Percentiles rank a stretch among this genome's conserved stretches.
Evolutionary conservation across 1,140 invertebrate species (phyloP).

Genomic region (Muscidifurax raptorellus): DNA sequence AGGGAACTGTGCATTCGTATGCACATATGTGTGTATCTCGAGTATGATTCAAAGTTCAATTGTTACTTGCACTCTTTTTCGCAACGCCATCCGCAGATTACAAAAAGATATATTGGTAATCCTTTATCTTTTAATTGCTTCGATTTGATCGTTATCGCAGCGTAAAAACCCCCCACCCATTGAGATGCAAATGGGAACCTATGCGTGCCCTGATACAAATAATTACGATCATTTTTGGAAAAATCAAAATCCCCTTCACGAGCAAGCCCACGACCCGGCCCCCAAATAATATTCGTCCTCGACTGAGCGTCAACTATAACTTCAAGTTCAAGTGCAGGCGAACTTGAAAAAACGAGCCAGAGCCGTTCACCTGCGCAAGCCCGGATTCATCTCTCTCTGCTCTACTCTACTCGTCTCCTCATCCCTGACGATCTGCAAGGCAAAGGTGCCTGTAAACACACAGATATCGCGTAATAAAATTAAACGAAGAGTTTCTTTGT

Average conservation of each 20-base stretch:
- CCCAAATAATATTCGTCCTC: background rate
- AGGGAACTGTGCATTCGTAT: no score
- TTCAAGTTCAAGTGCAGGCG: conserved; percentile 10
- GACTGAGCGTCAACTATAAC: background rate
- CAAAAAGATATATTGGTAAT: background rate
- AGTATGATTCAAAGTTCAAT: background rate
- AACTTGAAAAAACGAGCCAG: conserved; percentile 4
- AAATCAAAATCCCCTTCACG: background rate
- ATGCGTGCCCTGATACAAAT: no score
- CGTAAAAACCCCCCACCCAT: no score
- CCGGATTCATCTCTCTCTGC: background rate
- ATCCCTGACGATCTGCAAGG: background rate
- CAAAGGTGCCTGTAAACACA: conserved; percentile 27
- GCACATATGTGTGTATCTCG: no score
- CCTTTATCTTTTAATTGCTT: background rate
- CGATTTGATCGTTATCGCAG: background rate
- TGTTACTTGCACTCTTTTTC: background rate
- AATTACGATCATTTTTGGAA: no score
- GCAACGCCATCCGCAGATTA: background rate
- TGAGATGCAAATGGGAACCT: no score
- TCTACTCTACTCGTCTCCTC: background rate
- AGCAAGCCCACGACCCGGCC: background rate
- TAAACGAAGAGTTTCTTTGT: conserved; percentile 45
- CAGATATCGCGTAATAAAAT: conserved; percentile 46
- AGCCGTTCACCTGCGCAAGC: background rate